A percentile compares a stretch with the other conserved stretches of the same genome.
phyloP scores from a whole-genome alignment of 2,113 vertebrate species.

The Heterocephalus glaber region DNA sequence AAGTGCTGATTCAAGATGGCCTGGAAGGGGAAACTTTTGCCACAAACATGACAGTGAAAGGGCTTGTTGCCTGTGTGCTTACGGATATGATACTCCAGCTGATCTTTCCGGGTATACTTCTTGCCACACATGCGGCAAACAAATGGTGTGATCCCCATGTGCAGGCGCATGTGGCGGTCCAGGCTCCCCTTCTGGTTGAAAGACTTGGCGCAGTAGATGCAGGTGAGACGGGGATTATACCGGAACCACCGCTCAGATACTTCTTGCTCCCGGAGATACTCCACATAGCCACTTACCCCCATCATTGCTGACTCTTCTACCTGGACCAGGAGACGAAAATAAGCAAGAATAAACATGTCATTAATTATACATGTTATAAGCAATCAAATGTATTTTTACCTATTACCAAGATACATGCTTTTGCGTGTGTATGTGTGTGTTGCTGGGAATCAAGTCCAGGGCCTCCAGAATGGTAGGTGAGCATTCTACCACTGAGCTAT shows the following conservation, averaged over 20 bases:
- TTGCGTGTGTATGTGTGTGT: not conserved
- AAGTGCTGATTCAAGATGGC: constrained; percentile 99
- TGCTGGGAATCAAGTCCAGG: no score
- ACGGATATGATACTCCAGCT: constrained; percentile 99
- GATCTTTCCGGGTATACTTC: constrained; percentile 99
- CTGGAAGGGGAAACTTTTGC: constrained; percentile 99
- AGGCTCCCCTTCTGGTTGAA: constrained; percentile 99
- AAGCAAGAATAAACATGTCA: constrained; percentile 21
- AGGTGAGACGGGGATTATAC: constrained; percentile 98
- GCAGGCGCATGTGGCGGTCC: constrained; percentile 98
- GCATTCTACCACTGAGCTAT: no score
- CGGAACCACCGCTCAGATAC: constrained; percentile 99
- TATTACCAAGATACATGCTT: not conserved
- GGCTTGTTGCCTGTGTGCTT: constrained; percentile 99
- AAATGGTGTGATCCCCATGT: constrained; percentile 99
- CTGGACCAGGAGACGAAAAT: constrained; percentile 81
- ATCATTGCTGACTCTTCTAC: constrained; percentile 93
- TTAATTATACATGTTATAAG: not conserved
- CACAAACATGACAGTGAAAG: constrained; percentile 97
- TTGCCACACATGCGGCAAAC: constrained; percentile 99
- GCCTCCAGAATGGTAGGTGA: no score
- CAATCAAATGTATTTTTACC: not conserved
- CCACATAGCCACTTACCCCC: constrained; percentile 96
- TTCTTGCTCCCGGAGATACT: constrained; percentile 96
- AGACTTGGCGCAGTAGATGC: constrained; percentile 99